phyloP scores from a whole-genome alignment of 64 coral and sea anemone species.

The Porites lutea region DNA sequence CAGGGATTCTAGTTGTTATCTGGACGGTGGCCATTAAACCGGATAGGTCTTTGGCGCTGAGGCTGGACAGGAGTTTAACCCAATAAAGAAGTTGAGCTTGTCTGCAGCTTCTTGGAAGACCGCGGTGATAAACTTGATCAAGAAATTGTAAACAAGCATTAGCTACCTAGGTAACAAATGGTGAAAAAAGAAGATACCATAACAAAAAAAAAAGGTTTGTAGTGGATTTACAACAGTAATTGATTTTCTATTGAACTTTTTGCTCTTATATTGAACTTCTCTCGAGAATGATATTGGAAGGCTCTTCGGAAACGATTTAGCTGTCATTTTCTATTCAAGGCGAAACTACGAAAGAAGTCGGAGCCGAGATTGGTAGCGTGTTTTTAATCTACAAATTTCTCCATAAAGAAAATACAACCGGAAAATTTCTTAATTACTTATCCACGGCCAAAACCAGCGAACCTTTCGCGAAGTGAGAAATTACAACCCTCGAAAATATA shows the following conservation, averaged over 20 bases:
- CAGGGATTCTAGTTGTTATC: not conserved
- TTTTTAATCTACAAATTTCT: not conserved
- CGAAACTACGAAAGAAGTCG: not conserved
- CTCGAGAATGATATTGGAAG: constrained; percentile 1
- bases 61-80: not conserved
- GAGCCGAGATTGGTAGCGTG: not conserved
- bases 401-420: not conserved
- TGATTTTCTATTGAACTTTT: constrained; percentile 55
- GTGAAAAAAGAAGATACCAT: not conserved
- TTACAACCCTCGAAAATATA: constrained; percentile 8
- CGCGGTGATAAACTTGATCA: not conserved
- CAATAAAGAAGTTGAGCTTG: not conserved
- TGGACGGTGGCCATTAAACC: not conserved
- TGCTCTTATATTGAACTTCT: constrained; percentile 8
- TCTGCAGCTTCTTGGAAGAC: not conserved
- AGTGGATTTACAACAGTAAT: constrained; percentile 38
- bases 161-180: not conserved
- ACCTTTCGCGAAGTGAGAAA: not conserved
- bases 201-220: not conserved
- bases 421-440: not conserved
- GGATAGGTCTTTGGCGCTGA: not conserved
- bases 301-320: not conserved
- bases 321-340: not conserved
- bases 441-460: not conserved
- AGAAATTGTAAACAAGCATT: not conserved